A percentile compares a stretch with the other conserved stretches of the same genome.
These are phyloP conservation scores for Corythaeola cristata DNA, from an alignment of 2,113 vertebrate species.

Conservation along the genomic window DNA sequence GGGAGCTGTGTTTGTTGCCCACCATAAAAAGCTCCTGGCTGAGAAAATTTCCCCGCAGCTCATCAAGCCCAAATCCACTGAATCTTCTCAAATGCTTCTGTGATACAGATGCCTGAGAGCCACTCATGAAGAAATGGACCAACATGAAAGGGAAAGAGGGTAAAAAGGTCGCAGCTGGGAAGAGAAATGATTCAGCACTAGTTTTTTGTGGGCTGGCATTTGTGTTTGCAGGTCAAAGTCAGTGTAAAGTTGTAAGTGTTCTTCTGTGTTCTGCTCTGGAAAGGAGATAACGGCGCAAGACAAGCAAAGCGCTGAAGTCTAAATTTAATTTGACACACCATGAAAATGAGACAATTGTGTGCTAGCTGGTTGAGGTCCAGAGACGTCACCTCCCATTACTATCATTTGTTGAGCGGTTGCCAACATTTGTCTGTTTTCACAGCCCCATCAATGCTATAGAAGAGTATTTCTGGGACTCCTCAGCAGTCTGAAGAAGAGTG, in stretches of 20 bases:
- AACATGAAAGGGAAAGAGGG: neutral
- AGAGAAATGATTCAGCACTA: neutral
- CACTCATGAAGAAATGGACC: neutral
- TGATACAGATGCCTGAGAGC: neutral
- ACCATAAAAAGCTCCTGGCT: neutral
- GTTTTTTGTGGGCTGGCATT: neutral
- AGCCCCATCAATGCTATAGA: neutral
- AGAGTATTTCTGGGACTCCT: neutral
- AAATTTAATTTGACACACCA: slow-evolving; percentile 51
- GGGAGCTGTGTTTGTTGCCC: neutral
- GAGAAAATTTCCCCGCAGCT: neutral
- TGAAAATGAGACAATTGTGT: slow-evolving; percentile 55
- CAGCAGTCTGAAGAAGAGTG: neutral
- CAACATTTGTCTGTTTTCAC: slow-evolving; percentile 33
- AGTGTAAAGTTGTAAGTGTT: neutral
- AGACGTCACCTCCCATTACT: slow-evolving; percentile 22
- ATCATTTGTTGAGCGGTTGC: slow-evolving; percentile 35
- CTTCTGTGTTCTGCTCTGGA: neutral
- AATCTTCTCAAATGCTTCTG: neutral
- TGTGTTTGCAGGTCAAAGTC: slow-evolving; percentile 45
- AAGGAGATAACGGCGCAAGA: neutral
- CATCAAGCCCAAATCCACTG: neutral
- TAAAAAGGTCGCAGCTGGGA: neutral
- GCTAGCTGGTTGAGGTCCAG: slow-evolving; percentile 26
- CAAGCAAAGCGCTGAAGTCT: neutral